phyloP scores from a whole-genome alignment of 2,113 vertebrate species.

The Benitochromis conjunctus region DNA sequence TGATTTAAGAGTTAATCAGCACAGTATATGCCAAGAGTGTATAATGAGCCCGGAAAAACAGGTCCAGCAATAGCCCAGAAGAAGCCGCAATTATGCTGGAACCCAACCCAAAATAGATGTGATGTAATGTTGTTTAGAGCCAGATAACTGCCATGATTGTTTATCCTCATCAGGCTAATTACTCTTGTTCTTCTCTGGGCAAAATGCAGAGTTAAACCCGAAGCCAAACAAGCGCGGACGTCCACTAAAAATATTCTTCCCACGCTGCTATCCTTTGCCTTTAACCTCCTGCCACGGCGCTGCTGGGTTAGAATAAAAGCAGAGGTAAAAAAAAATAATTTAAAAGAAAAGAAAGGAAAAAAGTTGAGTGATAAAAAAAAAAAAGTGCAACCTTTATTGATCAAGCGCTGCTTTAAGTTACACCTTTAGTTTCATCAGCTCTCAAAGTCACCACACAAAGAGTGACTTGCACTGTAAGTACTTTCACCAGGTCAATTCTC shows the following conservation, averaged over 20 bases:
- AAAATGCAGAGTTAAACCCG: not conserved
- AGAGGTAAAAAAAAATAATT: not conserved
- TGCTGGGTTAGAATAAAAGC: conserved; percentile 1
- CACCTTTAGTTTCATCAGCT: not conserved
- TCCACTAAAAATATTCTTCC: conserved; percentile 21
- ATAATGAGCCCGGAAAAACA: conserved; percentile 48
- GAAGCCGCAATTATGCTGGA: conserved; percentile 46
- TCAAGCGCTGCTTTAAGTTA: not conserved
- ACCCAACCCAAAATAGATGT: conserved; percentile 42
- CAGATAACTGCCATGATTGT: conserved; percentile 54
- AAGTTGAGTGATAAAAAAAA: not conserved
- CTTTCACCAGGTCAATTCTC: not conserved
- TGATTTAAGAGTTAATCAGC: conserved; percentile 56
- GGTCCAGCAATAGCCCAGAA: conserved; percentile 8
- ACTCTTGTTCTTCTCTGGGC: conserved; percentile 21
- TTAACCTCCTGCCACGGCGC: not conserved
- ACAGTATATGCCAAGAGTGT: conserved; percentile 18
- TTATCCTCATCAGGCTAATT: conserved; percentile 65
- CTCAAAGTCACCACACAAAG: not conserved
- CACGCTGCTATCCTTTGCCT: not conserved
- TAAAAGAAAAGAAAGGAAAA: not conserved
- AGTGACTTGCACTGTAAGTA: not conserved
- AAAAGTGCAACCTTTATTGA: conserved; percentile 6
- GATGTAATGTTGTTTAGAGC: conserved; percentile 47
- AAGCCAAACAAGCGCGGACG: not conserved